Percentiles rank a stretch among this genome's conserved stretches.
Conservation (phyloP, 2,113 vertebrate genomes). For the Monarcha castaneiventris region DNA sequence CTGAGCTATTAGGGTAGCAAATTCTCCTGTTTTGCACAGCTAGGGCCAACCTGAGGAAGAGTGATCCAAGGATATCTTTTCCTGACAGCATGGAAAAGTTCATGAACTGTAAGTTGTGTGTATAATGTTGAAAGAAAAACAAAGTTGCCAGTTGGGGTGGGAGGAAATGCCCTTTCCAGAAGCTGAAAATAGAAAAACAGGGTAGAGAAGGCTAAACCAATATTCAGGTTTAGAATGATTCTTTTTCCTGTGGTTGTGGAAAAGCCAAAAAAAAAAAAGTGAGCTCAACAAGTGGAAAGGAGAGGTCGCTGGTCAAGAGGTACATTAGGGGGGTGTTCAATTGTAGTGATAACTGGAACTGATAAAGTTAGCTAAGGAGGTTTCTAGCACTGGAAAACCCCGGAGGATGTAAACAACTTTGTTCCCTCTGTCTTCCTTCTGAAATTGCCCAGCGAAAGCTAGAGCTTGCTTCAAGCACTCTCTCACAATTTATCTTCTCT, state of each 20-base stretch:
- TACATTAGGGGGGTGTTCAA: neutral
- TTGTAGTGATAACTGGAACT: neutral
- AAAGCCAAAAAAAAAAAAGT: neutral
- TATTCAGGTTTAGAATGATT: neutral
- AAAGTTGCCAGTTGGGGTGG: neutral
- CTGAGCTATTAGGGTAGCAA: neutral
- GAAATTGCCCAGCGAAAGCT: constrained; percentile 3
- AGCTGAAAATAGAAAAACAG: neutral
- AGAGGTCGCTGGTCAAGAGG: constrained; percentile 38
- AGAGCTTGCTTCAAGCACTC: neutral
- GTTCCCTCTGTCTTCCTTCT: neutral
- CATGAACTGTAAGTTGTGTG: neutral
- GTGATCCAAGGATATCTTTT: neutral
- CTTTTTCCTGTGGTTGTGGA: neutral
- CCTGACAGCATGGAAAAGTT: neutral
- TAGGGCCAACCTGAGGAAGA: neutral
- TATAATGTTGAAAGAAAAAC: neutral
- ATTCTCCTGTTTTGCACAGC: neutral
- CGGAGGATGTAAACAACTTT: constrained; percentile 9
- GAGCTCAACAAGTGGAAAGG: neutral
- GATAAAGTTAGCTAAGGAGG: neutral
- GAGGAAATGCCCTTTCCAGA: neutral
- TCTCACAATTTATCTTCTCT: constrained; percentile 30
- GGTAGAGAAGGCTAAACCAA: neutral
- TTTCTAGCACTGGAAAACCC: neutral